Conservation (phyloP, 2,888 invertebrate species). For the Dioctria linearis region DNA sequence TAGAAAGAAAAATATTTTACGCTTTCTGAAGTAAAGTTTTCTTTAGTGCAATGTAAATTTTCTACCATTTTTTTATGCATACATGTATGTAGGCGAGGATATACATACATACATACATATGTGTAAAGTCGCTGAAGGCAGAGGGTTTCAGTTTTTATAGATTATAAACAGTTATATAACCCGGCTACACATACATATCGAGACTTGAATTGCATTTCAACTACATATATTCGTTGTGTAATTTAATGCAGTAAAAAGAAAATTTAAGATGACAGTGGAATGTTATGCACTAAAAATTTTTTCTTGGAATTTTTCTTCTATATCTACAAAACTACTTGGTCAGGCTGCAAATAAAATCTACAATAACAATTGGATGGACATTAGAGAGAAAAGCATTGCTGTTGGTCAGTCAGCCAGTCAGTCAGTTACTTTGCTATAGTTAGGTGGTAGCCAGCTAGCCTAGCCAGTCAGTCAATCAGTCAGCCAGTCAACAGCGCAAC, state of each 20-base stretch:
- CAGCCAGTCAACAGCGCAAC: not conserved
- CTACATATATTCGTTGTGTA: constrained; percentile 41
- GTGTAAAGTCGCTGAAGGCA: not conserved
- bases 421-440: no score
- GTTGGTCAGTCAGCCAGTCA: not conserved
- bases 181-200: not conserved
- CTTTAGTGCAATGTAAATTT: constrained; percentile 4
- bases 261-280: constrained; percentile 45
- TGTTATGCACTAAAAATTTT: constrained; percentile 39
- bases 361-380: constrained; percentile 19
- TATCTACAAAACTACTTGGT: constrained; percentile 9
- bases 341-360: not conserved
- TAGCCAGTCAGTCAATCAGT: not conserved
- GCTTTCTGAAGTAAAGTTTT: constrained; percentile 4
- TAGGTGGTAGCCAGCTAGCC: not conserved
- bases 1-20: not conserved
- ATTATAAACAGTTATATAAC: constrained; percentile 23
- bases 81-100: no score
- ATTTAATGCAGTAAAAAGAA: constrained; percentile 43
- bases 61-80: not conserved
- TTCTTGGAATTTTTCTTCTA: constrained; percentile 38
- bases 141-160: not conserved
- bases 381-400: not conserved
- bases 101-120: no score
- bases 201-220: constrained; percentile 35